Evolutionary conservation across 2,888 invertebrate genomes (phyloP), one percentile per base, ranked within the genome.

Genomic region (Mesorhabditis belari): DNA sequence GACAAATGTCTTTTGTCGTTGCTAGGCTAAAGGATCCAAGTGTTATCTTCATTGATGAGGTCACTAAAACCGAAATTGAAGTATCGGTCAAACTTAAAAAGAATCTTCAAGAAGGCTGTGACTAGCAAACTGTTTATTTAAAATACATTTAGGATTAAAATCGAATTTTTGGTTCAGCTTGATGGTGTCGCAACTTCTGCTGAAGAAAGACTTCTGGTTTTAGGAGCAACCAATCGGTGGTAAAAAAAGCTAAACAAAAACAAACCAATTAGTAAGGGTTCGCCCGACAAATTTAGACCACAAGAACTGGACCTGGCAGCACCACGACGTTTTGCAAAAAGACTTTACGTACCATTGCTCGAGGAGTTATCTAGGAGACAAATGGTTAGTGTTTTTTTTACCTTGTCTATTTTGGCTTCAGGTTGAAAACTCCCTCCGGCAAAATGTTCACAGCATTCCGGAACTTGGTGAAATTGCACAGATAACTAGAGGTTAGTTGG

Each of bases 291-390:
- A 55, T 68, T 23, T 63, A 83, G 95, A 23, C 96, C 98, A 0
- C 93, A 95, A 71, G 96, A 96, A 81, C 83, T 98, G 56, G 96
- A 98, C 81, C 96, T 96, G 82, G 96, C 96, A 5, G 95, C 94
- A 1, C 85, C 95, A 19, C 85, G 96, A 61, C 85, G 96, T 55
- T 88, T 98, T 67, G 92, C 92, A 25, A 93, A 94, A 81, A 85
- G 95, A 17, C 85, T 98, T 0, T 95, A 95, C 80, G 90, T 98
- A 70, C 92, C 95, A 0, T 83, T 98, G 27, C 96, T 96, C 0
- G 92, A 92, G 79, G 75, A 77, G 25, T 81, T 85, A 62, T 94
- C 92, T 0, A 86, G 94, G 17, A 82, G 86, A 49, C 87, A 90
- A 79, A 88, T 95, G 61, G 86, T 94, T n/a, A n/a, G n/a, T n/a